Evolutionary conservation across 1,140 invertebrate genomes (phyloP), one percentile per base, ranked within the genome.

Genomic region (Neodiprion fabricii): DNA sequence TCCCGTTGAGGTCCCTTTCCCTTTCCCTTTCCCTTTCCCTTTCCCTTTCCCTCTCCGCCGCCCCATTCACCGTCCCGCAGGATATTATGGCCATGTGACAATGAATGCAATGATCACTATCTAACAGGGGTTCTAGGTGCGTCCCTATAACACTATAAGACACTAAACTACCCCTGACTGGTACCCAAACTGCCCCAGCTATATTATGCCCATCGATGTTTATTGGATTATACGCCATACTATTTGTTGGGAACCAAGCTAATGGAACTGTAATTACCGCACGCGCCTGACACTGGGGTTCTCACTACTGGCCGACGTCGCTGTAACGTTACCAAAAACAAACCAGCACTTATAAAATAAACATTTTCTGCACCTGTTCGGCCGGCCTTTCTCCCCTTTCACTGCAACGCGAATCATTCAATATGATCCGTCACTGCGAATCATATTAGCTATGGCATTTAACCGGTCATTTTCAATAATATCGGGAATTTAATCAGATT

Each of bases 191-290:
- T 78, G 78, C 80, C 81, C 77, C 81, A 81, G 85, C 85, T 85
- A 83, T 84, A 84, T 84, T 82, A 83, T 81, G 79, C 80, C 83
- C 75, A 72, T 77, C 77, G 79, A 85, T 81, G 82, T 81, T 86
- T 87, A 85, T 86, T 85, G 84, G 83, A 87, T 84, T 85, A 84
- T 83, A 82, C 28, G 53, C 79, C 80, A 79, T 80, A 80, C 83
- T 86, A 86, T 87, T 84, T 85, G 82, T 85, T 85, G 81, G 74
- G 83, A 84, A 82, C 77, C 81, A 81, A 79, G 81, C 82, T 88
- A 87, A 88, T 88, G 87, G 86, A 86, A 85, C 83, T 75, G 82
- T 87, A 87, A 87, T 87, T 82, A 85, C 80, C 82, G 75, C 73
- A 61, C 28, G 28, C 28, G 28, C 5, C 28, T 40, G 28, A 40